Evolutionary conservation across 2,113 vertebrate species (phyloP), one percentile per base, ranked within the genome.

Genomic region (Hydropotes inermis): DNA sequence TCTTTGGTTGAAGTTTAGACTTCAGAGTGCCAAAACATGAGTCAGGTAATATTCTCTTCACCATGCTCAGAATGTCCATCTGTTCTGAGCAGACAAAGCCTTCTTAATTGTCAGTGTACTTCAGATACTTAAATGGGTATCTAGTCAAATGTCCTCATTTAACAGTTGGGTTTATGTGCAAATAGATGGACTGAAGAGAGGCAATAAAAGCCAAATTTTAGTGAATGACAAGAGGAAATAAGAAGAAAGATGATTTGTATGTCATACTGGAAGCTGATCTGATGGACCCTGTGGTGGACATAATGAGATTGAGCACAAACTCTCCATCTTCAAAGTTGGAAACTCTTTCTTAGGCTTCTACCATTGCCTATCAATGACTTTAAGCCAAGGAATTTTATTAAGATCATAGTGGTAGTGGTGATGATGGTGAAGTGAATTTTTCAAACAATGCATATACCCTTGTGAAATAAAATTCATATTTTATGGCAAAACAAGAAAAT

Each of bases 61-160:
- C 43, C 86, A 54, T 97, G 70, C 50, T 25, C 50, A 93, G 70
- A 90, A 28, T 15, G 33, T 76, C 70, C 91, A 87, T 97, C 95
- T 95, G 76, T 83, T 96, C 82, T 57, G 45, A 58, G 47, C 36
- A 93, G 47, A 93, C 43, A 81, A 94, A 95, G 11, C 64, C 55
- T 55, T 61, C 78, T 54, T 52, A 60, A 54, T 28, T 89, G 45
- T 86, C 52, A 85, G 33, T 52, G 33, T 81, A 36, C n/a, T 89
- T 82, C 33, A 95, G 91, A 95, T 45, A 52, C 17, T 45, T 89
- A 70, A 16, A 85, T 89, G 60, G 83, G 33, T 23, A 74, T 17
- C 5, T 17, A 89, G 23, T 91, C 28, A 89, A 88, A 88, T 54
- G 67, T 78, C 60, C 52, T 88, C 30, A 79, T 74, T 91, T 87